A percentile compares a stretch with the other conserved stretches of the same genome.
phyloP scores from a whole-genome alignment of 1,140 invertebrate genomes.

The Platorchestia sp. region DNA sequence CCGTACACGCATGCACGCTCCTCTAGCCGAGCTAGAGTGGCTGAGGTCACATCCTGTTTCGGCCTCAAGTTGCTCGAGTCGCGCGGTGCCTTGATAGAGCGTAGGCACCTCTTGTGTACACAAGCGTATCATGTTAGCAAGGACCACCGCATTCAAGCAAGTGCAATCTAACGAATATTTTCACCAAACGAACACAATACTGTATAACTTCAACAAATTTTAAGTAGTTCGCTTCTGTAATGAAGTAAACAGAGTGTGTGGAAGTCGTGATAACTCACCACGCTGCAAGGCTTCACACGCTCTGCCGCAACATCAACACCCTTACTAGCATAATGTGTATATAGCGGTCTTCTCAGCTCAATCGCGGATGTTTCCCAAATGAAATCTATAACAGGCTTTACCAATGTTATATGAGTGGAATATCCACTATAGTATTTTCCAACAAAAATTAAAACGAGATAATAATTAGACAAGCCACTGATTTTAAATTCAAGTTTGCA shows the following conservation, averaged over 20 bases:
- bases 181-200: too few relatives aligned
- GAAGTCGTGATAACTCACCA: neutral
- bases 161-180: too few relatives aligned
- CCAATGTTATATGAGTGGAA: neutral
- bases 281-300: neutral
- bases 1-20: neutral
- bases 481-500: neutral
- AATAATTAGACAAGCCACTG: neutral
- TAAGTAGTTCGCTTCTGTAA: too few relatives aligned
- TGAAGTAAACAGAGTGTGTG: neutral
- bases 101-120: neutral
- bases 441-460: neutral
- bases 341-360: neutral
- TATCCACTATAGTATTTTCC: neutral
- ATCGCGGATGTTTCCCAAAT: neutral
- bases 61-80: neutral
- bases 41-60: neutral
- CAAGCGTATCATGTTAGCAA: neutral
- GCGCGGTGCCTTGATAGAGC: neutral
- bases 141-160: too few relatives aligned
- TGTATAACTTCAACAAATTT: too few relatives aligned
- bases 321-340: too few relatives aligned
- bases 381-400: neutral
- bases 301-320: neutral
- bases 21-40: neutral